A percentile compares a stretch with the other conserved stretches of the same genome.
Evolutionary conservation across 2,888 invertebrate species (phyloP).

Genomic region (Busseola fusca): DNA sequence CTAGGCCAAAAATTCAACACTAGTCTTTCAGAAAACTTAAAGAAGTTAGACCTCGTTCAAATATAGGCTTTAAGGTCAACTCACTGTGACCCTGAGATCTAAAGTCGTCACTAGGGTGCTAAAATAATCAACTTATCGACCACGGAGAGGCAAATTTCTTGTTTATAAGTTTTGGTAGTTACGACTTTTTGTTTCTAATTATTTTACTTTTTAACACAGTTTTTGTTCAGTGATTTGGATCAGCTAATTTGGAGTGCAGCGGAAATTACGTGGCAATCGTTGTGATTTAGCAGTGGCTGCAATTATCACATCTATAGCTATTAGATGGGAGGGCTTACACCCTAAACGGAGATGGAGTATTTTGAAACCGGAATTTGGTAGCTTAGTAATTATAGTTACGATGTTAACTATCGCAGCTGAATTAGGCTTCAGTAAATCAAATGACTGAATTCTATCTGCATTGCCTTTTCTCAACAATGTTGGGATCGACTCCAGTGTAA

Average conservation of each 20-base stretch:
- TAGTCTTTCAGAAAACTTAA: conserved; percentile 15
- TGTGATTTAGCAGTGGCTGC: conserved; percentile 20
- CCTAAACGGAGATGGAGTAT: conserved; percentile 14
- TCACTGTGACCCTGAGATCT: conserved; percentile 18
- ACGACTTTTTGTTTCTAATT: conserved; percentile 41
- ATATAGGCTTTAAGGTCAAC: conserved; percentile 49
- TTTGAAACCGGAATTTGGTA: conserved; percentile 21
- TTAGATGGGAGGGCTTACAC: neutral
- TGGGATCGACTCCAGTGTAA: neutral
- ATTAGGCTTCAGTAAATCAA: conserved; percentile 2
- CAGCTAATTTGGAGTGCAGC: conserved; percentile 48
- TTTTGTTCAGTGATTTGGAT: conserved; percentile 54
- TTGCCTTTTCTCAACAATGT: too few relatives aligned
- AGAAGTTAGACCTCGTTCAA: conserved; percentile 38
- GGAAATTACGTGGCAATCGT: conserved; percentile 34
- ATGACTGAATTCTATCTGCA: neutral
- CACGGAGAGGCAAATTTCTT: conserved; percentile 52
- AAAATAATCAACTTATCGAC: conserved; percentile 28
- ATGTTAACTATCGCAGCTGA: neutral
- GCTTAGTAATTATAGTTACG: conserved; percentile 1
- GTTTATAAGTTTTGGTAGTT: conserved; percentile 14
- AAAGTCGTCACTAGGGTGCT: conserved; percentile 24
- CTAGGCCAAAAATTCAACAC: conserved; percentile 15
- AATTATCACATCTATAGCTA: conserved; percentile 10
- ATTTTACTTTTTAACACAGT: conserved; percentile 32